Evolutionary conservation across 2,113 vertebrate genomes (phyloP), one percentile per base, ranked within the genome.

Genomic region (Tangachromis dhanisi): DNA sequence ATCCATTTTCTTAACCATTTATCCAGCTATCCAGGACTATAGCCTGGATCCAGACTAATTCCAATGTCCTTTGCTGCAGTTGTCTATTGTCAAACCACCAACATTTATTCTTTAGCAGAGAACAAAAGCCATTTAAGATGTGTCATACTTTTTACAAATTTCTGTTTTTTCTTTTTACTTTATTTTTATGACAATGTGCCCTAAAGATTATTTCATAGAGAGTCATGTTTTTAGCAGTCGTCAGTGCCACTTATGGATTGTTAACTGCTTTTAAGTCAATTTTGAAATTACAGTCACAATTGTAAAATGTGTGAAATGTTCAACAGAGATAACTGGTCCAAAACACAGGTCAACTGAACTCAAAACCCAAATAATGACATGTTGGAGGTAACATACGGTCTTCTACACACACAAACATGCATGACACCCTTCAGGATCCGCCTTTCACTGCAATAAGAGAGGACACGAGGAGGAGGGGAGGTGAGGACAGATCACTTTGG

Each of bases 401-500:
- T 33, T 38, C 2, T 24, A n/a, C 33, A 42, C 26, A 86, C 3
- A 24, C 14, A 84, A n/a, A 61, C 17, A 29, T 12, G 26, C 19
- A 49, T 14, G 68, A 81, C 26, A 40, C 31, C 14, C 9, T 9
- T 1, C 21, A 42, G 83, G 80, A 54, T 86, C 90, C 81, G 45
- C 45, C 85, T 83, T 85, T 45, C 45, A 12, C 11, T 51, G 82
- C 55, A 86, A 88, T 80, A 45, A 10, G 90, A 81, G 76, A 85
- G 55, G 78, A 53, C 13, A 3, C 35, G 26, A 76, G 80, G 80
- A 78, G 89, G 89, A 63, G 91, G 17, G 89, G 81, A 73, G 61
- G 83, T 82, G 93, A 83, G 80, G 86, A 92, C 66, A 90, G 66
- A 88, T 54, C 85, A 38, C 42, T 84, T n/a, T 68, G 71, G 83